Conservation (phyloP, 2,888 invertebrate genomes). For the Mythimna albipuncta region DNA sequence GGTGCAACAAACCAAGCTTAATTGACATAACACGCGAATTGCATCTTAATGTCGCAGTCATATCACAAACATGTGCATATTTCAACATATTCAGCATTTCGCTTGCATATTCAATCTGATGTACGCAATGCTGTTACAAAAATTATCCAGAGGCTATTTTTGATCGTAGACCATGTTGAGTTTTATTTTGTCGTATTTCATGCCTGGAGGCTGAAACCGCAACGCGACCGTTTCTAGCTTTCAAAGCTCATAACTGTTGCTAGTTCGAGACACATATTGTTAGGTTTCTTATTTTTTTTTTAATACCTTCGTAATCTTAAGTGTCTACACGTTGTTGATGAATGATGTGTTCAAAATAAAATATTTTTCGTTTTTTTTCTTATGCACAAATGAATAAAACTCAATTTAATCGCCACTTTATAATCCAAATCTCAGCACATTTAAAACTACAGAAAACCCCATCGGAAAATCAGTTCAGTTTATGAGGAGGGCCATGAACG, state of each 20-base stretch:
- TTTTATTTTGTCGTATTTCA: conserved; percentile 55
- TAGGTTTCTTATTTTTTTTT: too few relatives aligned
- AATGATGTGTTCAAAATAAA: too few relatives aligned
- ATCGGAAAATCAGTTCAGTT: conserved; percentile 58
- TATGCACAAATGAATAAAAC: not conserved
- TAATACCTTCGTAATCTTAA: too few relatives aligned
- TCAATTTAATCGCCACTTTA: conserved; percentile 1
- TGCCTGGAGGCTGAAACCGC: not conserved
- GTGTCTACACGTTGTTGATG: too few relatives aligned
- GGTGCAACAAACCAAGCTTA: conserved; percentile 51
- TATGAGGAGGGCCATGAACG: conserved; percentile 69
- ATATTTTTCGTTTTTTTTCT: too few relatives aligned
- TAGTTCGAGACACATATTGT: too few relatives aligned
- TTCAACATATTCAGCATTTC: conserved; percentile 66
- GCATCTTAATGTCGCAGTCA: conserved; percentile 65
- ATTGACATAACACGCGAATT: conserved; percentile 54
- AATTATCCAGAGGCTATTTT: conserved; percentile 62
- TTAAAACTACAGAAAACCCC: conserved; percentile 38
- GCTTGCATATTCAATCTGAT: conserved; percentile 70
- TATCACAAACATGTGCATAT: conserved; percentile 67
- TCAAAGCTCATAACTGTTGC: too few relatives aligned
- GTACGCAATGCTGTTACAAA: conserved; percentile 66
- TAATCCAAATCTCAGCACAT: conserved; percentile 29
- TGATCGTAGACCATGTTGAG: conserved; percentile 45
- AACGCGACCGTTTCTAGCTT: not conserved